These are phyloP conservation scores for Nomada fabriciana DNA, from an alignment of 2,888 invertebrate species.

Conservation along the genomic window DNA sequence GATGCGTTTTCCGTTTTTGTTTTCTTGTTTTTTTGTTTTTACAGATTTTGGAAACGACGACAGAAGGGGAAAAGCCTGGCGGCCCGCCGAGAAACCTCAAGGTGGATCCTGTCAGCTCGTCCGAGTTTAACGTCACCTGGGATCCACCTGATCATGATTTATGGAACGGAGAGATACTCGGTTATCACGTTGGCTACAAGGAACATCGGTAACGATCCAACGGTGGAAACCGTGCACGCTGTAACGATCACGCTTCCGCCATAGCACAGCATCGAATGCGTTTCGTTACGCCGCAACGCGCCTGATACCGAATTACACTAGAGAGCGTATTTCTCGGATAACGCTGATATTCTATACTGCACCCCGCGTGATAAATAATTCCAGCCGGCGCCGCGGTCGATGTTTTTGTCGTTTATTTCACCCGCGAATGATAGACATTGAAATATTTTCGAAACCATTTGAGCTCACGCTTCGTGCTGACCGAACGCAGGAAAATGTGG, in stretches of 20 bases:
- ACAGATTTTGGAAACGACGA: conserved; percentile 82
- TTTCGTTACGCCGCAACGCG: conserved; percentile 21
- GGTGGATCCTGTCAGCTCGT: conserved; percentile 93
- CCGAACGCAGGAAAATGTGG: not conserved
- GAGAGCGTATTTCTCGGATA: conserved; percentile 33
- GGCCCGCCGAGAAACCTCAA: conserved; percentile 93
- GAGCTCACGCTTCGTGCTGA: too few species aligned
- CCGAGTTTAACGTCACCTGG: conserved; percentile 94
- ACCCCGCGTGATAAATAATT: conserved; percentile 54
- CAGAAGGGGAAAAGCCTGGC: conserved; percentile 87
- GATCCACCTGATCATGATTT: conserved; percentile 93
- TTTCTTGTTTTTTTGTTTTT: conserved; percentile 18
- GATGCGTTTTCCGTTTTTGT: not conserved
- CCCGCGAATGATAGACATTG: conserved; percentile 24
- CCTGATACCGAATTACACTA: conserved; percentile 23
- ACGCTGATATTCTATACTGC: conserved; percentile 53
- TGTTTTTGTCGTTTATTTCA: conserved; percentile 47
- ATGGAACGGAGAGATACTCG: conserved; percentile 95
- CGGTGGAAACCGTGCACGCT: conserved; percentile 4
- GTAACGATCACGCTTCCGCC: conserved; percentile 39
- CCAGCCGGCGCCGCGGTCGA: conserved; percentile 1
- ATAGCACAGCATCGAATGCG: conserved; percentile 55
- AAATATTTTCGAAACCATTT: conserved; percentile 44
- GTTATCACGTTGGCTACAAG: conserved; percentile 95
- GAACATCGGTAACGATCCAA: conserved; percentile 84